These are phyloP conservation scores for Solen grandis DNA, from an alignment of 1,140 invertebrate species.

Conservation along the genomic window DNA sequence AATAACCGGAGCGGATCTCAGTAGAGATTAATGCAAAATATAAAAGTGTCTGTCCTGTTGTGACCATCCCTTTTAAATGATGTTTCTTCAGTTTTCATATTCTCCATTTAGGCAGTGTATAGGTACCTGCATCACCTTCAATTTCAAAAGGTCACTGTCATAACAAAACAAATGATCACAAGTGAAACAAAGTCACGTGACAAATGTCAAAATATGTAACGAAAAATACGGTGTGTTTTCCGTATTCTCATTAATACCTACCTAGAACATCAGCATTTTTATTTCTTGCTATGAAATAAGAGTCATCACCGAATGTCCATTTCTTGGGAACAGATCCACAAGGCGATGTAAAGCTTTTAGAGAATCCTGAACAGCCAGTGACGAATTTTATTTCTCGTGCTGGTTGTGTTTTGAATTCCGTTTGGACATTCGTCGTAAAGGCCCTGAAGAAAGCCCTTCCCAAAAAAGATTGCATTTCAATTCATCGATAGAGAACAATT, in stretches of 20 bases:
- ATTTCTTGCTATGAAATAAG: slow-evolving; percentile 95
- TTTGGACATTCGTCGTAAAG: slow-evolving; percentile 73
- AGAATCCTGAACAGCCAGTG: slow-evolving; percentile 77
- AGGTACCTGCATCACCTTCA: no score
- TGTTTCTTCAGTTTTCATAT: no score
- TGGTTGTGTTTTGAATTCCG: slow-evolving; percentile 72
- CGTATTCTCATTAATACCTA: slow-evolving; percentile 81
- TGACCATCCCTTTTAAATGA: no score
- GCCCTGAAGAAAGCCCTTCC: slow-evolving; percentile 75
- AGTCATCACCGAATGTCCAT: slow-evolving; percentile 96
- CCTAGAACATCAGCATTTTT: slow-evolving; percentile 95
- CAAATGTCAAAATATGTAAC: slow-evolving; percentile 36
- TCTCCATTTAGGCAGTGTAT: no score
- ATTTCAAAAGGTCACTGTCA: no score
- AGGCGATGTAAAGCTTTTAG: slow-evolving; percentile 77
- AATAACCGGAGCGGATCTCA: no score
- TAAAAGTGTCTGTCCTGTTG: no score
- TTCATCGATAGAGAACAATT: background rate
- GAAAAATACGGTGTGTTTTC: background rate
- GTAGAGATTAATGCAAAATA: no score
- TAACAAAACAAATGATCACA: no score
- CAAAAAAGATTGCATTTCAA: slow-evolving; percentile 74
- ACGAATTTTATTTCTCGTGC: slow-evolving; percentile 75
- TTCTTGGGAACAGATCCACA: slow-evolving; percentile 86
- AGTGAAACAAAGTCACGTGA: background rate